phyloP scores from a whole-genome alignment of 30 jellyfish, hydroid and myxozoan genomes.

The Aurelia sp. region DNA sequence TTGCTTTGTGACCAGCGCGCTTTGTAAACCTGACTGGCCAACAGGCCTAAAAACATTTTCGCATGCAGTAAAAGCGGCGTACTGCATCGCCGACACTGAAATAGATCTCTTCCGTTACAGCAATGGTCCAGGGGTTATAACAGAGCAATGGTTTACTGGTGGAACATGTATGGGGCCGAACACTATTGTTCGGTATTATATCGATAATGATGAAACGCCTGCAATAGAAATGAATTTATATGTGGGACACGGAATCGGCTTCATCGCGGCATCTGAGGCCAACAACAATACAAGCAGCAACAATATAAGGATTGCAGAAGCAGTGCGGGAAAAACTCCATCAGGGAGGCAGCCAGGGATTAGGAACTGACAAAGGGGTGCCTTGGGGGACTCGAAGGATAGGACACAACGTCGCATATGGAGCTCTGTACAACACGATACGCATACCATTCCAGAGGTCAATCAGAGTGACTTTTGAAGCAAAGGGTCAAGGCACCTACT shows the following conservation, averaged over 20 bases:
- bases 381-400: slow-evolving; percentile 80
- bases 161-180: slow-evolving; percentile 42
- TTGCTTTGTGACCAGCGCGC: too few relatives aligned
- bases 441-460: slow-evolving; percentile 64
- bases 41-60: slow-evolving; percentile 54
- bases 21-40: too few relatives aligned
- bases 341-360: neutral
- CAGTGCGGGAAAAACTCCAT: neutral
- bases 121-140: slow-evolving; percentile 82
- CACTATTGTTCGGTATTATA: slow-evolving; percentile 63
- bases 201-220: slow-evolving; percentile 60
- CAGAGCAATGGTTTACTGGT: slow-evolving; percentile 91
- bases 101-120: slow-evolving; percentile 15
- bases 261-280: neutral
- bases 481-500: slow-evolving; percentile 20
- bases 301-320: neutral
- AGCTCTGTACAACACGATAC: slow-evolving; percentile 68
- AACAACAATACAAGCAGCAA: neutral
- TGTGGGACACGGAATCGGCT: slow-evolving; percentile 80
- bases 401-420: slow-evolving; percentile 67
- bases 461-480: slow-evolving; percentile 47
- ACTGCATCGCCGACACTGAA: slow-evolving; percentile 58
- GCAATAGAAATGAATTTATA: slow-evolving; percentile 61
- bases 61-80: slow-evolving; percentile 64
- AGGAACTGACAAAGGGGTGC: neutral